Base-by-base conservation (phyloP, 2,888 invertebrate species). In the Trichacis sp. region DNA sequence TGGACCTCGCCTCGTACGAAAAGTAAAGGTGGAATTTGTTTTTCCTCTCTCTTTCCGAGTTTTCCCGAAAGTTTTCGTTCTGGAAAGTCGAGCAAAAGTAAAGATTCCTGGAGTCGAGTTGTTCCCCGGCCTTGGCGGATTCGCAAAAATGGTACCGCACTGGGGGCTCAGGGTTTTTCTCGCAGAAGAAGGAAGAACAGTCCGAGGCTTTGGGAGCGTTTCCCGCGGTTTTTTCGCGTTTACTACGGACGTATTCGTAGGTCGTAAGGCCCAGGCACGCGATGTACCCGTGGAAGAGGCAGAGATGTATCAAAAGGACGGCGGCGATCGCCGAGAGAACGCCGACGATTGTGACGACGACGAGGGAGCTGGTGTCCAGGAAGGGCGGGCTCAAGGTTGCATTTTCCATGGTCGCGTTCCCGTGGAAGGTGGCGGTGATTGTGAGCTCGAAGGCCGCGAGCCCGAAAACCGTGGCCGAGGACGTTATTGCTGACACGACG, bases 241-340 rank as follows among this genome's bases (percentile, higher is more conserved):
- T 80, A 12, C 72, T 78, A 1, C 89, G 85, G 54, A 96, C 93
- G 84, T 95, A 96, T 80, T 96, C 96, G 85, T 95, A 96, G 0
- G 96, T 96, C 15, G 96, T 95, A 43, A 95, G 87, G 1, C 95
- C 95, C 75, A 94, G 85, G 72, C 91, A 89, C 1, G 92, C 91
- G 78, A 96, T 94, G 85, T 95, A 95, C 62, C 93, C 89, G 85
- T 96, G 95, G 83, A 96, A 96, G 85, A 93, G 92, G 81, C 93
- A 93, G 52, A 96, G 87, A 85, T 96, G 95, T 66, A 94, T 85
- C 58, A 96, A 87, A 48, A 95, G 87, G 20, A 92, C 91, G 1
- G 92, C 90, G 3, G 93, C 91, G 11, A 92, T 88, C 17, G 92
- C 88, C n/a, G 93, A 92, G 59, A 92, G 85, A 17, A 91, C 82